Evolutionary conservation across 2,797 vertebrate species (phyloP).

Genomic region (Megaceryle alcyon): DNA sequence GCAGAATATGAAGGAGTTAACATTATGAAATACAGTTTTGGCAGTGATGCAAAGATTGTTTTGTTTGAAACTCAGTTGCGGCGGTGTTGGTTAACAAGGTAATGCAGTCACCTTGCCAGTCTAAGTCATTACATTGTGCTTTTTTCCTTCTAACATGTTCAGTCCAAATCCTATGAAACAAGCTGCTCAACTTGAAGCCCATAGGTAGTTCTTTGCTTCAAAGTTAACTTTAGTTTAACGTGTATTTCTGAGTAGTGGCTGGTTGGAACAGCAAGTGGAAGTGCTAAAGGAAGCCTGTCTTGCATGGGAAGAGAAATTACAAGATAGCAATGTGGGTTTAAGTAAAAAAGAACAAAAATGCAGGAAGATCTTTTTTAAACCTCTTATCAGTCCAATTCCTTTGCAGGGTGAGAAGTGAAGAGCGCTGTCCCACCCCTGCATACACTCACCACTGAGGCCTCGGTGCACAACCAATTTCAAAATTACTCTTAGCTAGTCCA

Average conservation of each 20-base stretch:
- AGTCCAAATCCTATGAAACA: background rate
- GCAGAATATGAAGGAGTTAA: constrained; percentile 54
- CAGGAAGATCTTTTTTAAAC: background rate
- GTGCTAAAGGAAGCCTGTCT: background rate
- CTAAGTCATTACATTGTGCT: background rate
- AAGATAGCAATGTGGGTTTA: background rate
- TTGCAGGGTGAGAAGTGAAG: background rate
- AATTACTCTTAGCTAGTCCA: background rate
- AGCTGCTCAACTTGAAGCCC: background rate
- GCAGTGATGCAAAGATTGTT: constrained; percentile 21
- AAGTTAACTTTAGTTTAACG: background rate
- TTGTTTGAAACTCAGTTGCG: constrained; percentile 25
- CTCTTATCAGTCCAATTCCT: background rate
- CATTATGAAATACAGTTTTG: constrained; percentile 45
- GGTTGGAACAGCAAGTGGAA: background rate
- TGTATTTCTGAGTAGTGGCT: background rate
- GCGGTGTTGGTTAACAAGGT: background rate
- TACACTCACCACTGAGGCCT: background rate
- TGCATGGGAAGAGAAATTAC: background rate
- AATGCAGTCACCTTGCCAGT: background rate
- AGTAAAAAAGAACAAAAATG: background rate
- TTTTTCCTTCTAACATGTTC: background rate
- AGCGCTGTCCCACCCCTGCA: background rate
- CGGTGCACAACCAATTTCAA: background rate
- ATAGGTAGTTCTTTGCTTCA: background rate